phyloP scores from a whole-genome alignment of 2,888 invertebrate species.

The Yponomeuta sedellus region DNA sequence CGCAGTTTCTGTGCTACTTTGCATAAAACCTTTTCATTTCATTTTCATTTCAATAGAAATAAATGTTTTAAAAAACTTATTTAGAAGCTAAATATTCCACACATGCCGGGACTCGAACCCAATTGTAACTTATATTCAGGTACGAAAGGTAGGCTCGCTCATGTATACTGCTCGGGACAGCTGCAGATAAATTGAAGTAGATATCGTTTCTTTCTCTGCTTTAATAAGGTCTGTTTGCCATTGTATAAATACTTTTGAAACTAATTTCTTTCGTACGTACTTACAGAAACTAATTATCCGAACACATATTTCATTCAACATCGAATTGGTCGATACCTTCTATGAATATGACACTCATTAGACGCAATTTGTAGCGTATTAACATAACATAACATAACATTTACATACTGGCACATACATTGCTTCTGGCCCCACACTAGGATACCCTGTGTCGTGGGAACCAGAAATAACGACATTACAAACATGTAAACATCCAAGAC shows the following conservation, averaged over 20 bases:
- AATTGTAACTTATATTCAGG: background rate
- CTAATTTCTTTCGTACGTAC: background rate
- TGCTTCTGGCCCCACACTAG: no score
- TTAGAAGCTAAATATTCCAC: no score
- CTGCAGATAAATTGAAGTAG: slow-evolving; percentile 60
- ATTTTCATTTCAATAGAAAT: no score
- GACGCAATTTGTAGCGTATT: background rate
- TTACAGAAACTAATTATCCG: slow-evolving; percentile 1
- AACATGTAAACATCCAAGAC: no score
- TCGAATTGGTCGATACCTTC: background rate
- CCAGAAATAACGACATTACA: no score
- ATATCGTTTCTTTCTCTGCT: slow-evolving; percentile 52
- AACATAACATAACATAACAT: no score
- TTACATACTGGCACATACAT: no score
- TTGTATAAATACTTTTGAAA: background rate
- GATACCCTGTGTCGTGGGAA: no score
- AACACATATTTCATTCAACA: slow-evolving; percentile 6
- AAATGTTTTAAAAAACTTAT: no score
- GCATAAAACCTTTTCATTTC: no score
- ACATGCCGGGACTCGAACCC: no score
- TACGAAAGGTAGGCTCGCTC: background rate
- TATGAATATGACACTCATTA: background rate
- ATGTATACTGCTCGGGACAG: slow-evolving; percentile 17
- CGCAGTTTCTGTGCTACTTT: no score
- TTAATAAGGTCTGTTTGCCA: slow-evolving; percentile 35